Base-by-base conservation (phyloP, 2,888 invertebrate species). In the Perizoma flavofasciatum region DNA sequence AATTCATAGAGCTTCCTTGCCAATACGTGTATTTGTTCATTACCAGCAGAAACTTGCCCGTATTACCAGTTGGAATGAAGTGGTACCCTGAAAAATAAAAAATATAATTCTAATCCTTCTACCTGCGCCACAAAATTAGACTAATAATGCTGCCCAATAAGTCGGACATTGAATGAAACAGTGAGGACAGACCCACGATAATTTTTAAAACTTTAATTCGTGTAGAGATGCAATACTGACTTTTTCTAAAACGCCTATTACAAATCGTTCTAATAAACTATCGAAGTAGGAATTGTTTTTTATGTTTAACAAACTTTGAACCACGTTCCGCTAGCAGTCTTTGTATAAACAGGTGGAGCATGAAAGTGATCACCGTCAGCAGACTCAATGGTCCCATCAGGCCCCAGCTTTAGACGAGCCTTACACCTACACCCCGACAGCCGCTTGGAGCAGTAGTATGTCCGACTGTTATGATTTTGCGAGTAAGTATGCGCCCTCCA, bases 281-380 rank as follows among this genome's bases (percentile, higher is more conserved):
- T 22, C 22, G 22, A 3, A 22, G 22, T 22, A 22, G 22, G 3
- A 22, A 1, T 22, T 22, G 22, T 22, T 22, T 22, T 22, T 22
- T 22, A 22, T 22, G 22, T 22, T 47, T 53, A 46, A n/a, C 32
- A 55, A 35, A 55, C 33, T 44, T 54, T 45, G 45, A 55, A 2
- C 52, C 47, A 48, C 22, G 10, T 11, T 35, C 59, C 59, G 6
- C 34, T 7, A n/a, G 5, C 5, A 35, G 46, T 51, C 11, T 51
- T 46, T 11, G 0, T 47, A 43, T 59, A 59, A 37, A 43, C 10
- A 22, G 65, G 65, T 7, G 56, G 51, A 4, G 49, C 34, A 47
- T 67, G 66, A 5, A 43, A 34, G n/a, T 65, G 65, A 0, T 49
- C 22, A 3, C 50, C 52, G 10, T 59, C 57, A 6, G 44, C 40